Conservation (phyloP, 2,113 vertebrate species). For the Oncorhynchus masou region DNA sequence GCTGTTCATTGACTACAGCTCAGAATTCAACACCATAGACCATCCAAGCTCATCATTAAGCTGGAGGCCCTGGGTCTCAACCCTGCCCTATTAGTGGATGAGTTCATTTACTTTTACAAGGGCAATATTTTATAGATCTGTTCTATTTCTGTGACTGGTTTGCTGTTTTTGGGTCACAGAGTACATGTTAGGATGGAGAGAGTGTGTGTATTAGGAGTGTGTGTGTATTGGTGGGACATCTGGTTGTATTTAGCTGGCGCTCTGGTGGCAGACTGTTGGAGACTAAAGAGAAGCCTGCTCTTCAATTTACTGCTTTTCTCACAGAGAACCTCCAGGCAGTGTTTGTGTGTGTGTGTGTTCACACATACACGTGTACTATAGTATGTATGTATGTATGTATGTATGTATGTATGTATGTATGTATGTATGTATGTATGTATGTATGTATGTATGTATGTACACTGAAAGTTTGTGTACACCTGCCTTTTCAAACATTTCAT, state of each 20-base stretch:
- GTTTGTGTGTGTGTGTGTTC: constrained; percentile 5
- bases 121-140: constrained; percentile 39
- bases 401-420: too few species aligned
- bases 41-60: too few species aligned
- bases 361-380: not conserved
- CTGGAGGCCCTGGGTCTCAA: too few species aligned
- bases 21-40: too few species aligned
- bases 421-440: too few species aligned
- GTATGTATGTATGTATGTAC: too few species aligned
- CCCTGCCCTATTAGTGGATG: constrained; percentile 28
- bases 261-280: constrained; percentile 67
- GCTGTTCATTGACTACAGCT: too few species aligned
- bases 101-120: constrained; percentile 45
- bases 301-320: constrained; percentile 68
- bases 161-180: not conserved
- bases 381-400: too few species aligned
- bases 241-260: constrained; percentile 68
- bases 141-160: constrained; percentile 50
- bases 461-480: too few species aligned
- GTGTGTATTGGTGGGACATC: constrained; percentile 63
- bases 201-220: constrained; percentile 9
- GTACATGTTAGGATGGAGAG: not conserved
- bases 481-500: too few species aligned
- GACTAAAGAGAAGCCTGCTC: constrained; percentile 60
- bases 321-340: constrained; percentile 56